These are phyloP conservation scores for Conomelus anceps DNA, from an alignment of 2,888 invertebrate genomes.

Conservation along the genomic window DNA sequence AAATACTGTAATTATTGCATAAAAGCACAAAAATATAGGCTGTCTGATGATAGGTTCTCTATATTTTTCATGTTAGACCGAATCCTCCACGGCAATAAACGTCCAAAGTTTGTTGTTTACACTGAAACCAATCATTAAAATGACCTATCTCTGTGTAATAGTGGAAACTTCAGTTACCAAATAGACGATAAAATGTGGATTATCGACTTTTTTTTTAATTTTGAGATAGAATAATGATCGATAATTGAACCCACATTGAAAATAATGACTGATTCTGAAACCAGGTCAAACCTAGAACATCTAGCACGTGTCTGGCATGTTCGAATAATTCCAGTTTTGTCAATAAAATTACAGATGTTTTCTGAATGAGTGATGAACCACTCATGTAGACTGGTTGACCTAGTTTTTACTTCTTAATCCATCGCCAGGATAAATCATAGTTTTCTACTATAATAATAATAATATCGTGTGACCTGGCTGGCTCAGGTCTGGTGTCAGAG, in stretches of 20 bases:
- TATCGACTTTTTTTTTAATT: background rate
- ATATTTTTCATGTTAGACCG: background rate
- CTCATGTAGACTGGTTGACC: no score
- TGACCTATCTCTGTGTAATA: background rate
- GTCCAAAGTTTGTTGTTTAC: background rate
- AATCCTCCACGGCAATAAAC: background rate
- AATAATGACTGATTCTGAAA: background rate
- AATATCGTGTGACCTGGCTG: no score
- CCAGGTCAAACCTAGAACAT: background rate
- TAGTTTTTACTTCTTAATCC: no score
- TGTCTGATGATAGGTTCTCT: background rate
- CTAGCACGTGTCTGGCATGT: background rate
- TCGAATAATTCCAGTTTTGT: background rate
- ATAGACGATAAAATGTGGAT: background rate
- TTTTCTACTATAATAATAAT: no score
- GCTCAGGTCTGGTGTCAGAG: no score
- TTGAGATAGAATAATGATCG: background rate
- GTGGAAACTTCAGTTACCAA: background rate
- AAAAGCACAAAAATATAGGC: background rate
- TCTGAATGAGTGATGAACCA: background rate
- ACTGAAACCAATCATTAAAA: background rate
- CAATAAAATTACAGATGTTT: no score
- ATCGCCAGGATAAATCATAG: no score
- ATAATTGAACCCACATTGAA: background rate
- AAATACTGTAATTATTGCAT: background rate